A percentile compares a stretch with the other conserved stretches of the same genome.
These are phyloP conservation scores for Engystomops pustulosus DNA, from an alignment of 2,113 vertebrate species.

Conservation along the genomic window DNA sequence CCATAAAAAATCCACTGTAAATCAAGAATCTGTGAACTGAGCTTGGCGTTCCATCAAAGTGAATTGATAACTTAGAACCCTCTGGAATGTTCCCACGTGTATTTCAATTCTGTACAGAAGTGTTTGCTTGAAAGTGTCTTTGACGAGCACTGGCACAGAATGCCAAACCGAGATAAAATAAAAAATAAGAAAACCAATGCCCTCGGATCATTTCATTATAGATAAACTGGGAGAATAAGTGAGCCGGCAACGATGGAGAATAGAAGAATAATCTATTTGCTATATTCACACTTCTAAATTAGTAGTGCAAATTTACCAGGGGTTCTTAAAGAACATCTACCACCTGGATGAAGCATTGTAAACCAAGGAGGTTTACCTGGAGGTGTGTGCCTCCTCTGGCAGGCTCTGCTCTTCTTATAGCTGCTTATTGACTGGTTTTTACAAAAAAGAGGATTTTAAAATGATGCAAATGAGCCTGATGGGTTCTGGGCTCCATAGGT, in stretches of 20 bases:
- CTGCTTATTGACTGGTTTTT: no score
- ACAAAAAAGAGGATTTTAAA: no score
- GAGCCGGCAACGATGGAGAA: not conserved
- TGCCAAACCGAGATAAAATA: slow-evolving; percentile 61
- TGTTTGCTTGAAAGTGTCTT: slow-evolving; percentile 62
- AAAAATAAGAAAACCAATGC: slow-evolving; percentile 51
- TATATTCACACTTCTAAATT: no score
- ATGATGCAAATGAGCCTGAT: no score
- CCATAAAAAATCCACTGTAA: slow-evolving; percentile 49
- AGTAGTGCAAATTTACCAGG: no score
- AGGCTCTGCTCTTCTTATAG: no score
- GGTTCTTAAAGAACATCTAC: no score
- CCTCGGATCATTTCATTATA: slow-evolving; percentile 63
- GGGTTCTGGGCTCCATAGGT: no score
- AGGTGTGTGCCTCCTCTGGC: no score
- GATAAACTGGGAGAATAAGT: not conserved
- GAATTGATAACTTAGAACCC: slow-evolving; percentile 67
- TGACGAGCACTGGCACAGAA: slow-evolving; percentile 57
- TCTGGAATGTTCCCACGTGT: slow-evolving; percentile 69
- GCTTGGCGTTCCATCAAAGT: slow-evolving; percentile 62
- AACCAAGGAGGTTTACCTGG: no score
- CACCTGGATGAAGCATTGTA: no score
- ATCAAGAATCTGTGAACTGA: slow-evolving; percentile 50
- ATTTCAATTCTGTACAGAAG: slow-evolving; percentile 68
- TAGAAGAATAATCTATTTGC: not conserved